Evolutionary conservation across 1,140 invertebrate genomes (phyloP), one percentile per base, ranked within the genome.

Genomic region (Bombyx mandarina): DNA sequence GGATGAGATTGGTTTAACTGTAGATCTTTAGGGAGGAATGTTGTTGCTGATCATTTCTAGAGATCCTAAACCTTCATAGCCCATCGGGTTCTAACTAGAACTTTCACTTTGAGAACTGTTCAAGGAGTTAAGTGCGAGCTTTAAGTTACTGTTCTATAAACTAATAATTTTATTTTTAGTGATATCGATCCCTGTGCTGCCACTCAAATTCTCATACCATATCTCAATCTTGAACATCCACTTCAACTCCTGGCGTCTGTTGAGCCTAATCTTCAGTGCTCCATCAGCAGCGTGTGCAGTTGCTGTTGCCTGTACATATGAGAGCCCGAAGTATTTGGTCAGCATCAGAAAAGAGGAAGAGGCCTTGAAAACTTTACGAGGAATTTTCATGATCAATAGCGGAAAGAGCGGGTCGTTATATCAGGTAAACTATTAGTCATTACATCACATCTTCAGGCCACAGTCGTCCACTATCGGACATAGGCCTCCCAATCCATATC

Each of bases 251-350:
- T 95, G 94, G 94, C 83, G 93, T 5, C 77, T 94, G 2, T 92
- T 93, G 70, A 76, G 92, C 10, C 75, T 91, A 1, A 65, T 93
- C 0, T 93, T 90, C 64, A 88, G 90, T 2, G 47, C 92, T 2
- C 92, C 93, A 0, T 89, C 89, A 55, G 79, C 92, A 0, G 47
- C 90, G 0, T 90, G 90, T 2, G 90, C 90, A 3, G 22, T 91
- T 1, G 72, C 88, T 0, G 77, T 93, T 8, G 75, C 85, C 7
- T 82, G 88, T n/a, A 89, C 93, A 45, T 91, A 90, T 0, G 93
- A 94, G 69, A 94, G 92, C 73, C 93, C 93, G 0, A 91, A 93
- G 67, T 94, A 90, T 67, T 74, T 93, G 0, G 77, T 93, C 0
- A 74, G 82, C 42, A 80, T 86, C 63, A 90, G 91, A 58, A 74